Evolutionary conservation across 2,113 vertebrate genomes (phyloP), one percentile per base, ranked within the genome.

Genomic region (Tupaia chinensis): DNA sequence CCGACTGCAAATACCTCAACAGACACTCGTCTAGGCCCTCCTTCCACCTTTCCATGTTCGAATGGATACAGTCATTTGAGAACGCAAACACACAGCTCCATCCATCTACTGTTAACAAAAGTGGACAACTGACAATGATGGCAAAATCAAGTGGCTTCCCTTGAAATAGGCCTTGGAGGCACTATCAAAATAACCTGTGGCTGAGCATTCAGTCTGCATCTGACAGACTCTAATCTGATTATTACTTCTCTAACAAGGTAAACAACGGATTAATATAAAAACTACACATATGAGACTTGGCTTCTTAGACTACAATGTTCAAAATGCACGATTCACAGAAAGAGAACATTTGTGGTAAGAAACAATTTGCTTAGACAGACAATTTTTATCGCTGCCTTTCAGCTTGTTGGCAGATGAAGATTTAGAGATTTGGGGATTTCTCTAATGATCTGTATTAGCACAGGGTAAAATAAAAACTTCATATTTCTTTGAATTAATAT

Each of bases 401-500:
- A 54, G 32, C 94, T 89, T 70, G n/a, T 54, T 74, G 85, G 60
- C 11, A 86, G 97, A 68, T 69, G 81, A 94, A 91, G 22, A 95
- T 78, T 94, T 60, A 95, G 72, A 94, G 79, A 84, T 91, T 93
- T 84, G 1, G 23, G 78, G 66, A 93, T 70, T 87, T 77, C 54
- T 90, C 16, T 82, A 90, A 78, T 87, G 76, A 84, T 95, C 89
- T 94, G 58, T 68, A 73, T 97, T 81, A 97, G 91, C 93, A 22
- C 74, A 25, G 61, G 29, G 10, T 80, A 53, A 81, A 94, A 96
- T 53, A 89, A 89, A 95, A 89, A 61, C 56, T 19, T 92, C 29
- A 25, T 92, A 27, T 56, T 90, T 96, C n/a, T 94, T 97, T 97
- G 69, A 91, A 97, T 87, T 93, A 97, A 96, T 82, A 72, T 93